Evolutionary conservation across 2,888 invertebrate species (phyloP).

Genomic region (Periphyllus acericola): DNA sequence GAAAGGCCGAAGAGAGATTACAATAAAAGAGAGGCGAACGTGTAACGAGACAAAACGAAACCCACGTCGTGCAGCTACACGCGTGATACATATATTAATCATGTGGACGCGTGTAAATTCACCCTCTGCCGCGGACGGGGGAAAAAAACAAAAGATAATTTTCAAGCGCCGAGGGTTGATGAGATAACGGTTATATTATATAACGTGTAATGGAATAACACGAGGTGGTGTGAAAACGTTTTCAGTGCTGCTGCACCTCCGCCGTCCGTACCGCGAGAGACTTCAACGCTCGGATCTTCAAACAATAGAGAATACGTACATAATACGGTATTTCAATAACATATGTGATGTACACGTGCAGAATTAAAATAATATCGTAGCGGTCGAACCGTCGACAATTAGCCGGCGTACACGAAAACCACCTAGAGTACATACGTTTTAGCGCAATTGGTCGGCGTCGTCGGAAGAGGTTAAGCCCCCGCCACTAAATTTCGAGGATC

Average conservation of each 20-base stretch:
- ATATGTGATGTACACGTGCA: not conserved
- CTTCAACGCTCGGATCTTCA: constrained; percentile 39
- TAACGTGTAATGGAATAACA: not conserved
- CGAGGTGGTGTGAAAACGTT: constrained; percentile 32
- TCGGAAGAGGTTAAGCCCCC: not conserved
- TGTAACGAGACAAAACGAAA: not conserved
- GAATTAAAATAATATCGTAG: not conserved
- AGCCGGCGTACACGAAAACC: not conserved
- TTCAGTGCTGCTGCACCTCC: not conserved
- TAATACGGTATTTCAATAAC: not conserved
- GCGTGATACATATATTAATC: constrained; percentile 3
- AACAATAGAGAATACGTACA: constrained; percentile 6
- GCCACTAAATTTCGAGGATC: not conserved
- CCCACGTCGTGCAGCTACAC: not conserved
- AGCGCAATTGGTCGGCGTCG: not conserved
- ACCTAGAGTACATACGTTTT: not conserved
- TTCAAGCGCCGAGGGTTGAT: constrained; percentile 18
- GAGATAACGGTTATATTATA: constrained; percentile 8
- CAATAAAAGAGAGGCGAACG: not conserved
- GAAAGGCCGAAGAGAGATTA: not conserved
- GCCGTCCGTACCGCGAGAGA: not conserved
- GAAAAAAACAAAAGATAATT: constrained; percentile 42
- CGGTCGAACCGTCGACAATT: not conserved
- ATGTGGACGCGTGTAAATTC: not conserved
- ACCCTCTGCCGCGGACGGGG: not conserved